Percentiles rank a stretch among this genome's conserved stretches.
Conservation (phyloP, 2,888 invertebrate genomes). For the Xestia ashworthii region DNA sequence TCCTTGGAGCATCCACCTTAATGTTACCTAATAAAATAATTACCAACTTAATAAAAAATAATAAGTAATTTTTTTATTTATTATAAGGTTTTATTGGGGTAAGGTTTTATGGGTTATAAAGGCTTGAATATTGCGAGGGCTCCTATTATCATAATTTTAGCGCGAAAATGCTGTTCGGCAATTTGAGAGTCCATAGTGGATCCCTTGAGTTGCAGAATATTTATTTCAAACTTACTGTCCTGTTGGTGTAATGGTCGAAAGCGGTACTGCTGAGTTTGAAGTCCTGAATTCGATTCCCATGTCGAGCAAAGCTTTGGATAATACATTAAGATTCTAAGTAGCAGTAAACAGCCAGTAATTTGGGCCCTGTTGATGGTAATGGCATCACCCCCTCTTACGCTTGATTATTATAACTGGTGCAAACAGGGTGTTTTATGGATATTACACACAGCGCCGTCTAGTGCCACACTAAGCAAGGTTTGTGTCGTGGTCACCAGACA, state of each 20-base stretch:
- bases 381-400: background rate
- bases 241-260: background rate
- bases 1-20: too few species aligned
- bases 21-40: conserved; percentile 53
- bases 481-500: too few species aligned
- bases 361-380: background rate
- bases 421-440: too few species aligned
- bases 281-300: background rate
- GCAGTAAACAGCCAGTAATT: background rate
- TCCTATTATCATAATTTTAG: conserved; percentile 46
- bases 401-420: background rate
- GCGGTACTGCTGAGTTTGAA: background rate
- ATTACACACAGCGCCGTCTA: too few species aligned
- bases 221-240: background rate
- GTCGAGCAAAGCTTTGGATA: background rate
- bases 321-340: background rate
- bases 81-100: conserved; percentile 42
- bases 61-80: conserved; percentile 46
- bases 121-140: conserved; percentile 18
- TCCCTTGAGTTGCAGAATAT: conserved; percentile 20
- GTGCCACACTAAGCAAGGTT: too few species aligned
- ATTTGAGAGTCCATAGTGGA: conserved; percentile 15
- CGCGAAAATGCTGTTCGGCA: conserved; percentile 8
- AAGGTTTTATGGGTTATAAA: conserved; percentile 26
- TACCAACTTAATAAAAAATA: conserved; percentile 45